Evolutionary conservation across 2,797 vertebrate species (phyloP).

Genomic region (Vespertilio murinus): DNA sequence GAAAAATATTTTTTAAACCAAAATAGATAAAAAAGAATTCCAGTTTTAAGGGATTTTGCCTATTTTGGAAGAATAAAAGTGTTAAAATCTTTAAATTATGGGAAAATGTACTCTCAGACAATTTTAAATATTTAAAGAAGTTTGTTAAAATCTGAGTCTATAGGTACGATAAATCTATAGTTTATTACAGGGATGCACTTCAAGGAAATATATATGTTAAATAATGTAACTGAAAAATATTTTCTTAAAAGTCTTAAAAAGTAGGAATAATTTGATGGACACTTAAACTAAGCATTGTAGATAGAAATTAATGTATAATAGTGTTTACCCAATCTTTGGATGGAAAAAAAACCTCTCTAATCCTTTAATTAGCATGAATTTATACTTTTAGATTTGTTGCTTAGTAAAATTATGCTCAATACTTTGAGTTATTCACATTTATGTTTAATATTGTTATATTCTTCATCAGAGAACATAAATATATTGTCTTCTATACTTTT

Average conservation of each 20-base stretch:
- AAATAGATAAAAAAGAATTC: conserved; percentile 52
- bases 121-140: conserved; percentile 63
- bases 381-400: conserved; percentile 64
- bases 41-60: conserved; percentile 31
- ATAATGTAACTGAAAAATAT: background rate
- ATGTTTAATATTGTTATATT: conserved; percentile 61
- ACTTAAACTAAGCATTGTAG: conserved; percentile 53
- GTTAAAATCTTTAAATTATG: conserved; percentile 27
- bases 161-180: conserved; percentile 42
- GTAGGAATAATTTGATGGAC: conserved; percentile 8
- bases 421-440: conserved; percentile 63
- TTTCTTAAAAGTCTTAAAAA: conserved; percentile 30
- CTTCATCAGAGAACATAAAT: conserved; percentile 64
- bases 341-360: background rate
- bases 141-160: conserved; percentile 57
- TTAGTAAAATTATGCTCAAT: conserved; percentile 54
- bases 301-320: conserved; percentile 53
- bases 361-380: conserved; percentile 63
- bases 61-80: conserved; percentile 63
- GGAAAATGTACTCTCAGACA: background rate
- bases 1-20: conserved; percentile 51
- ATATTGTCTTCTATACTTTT: conserved; percentile 65
- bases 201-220: conserved; percentile 7
- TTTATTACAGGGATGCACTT: conserved; percentile 65
- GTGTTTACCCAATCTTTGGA: conserved; percentile 37